Evolutionary conservation across 2,888 invertebrate species (phyloP), one percentile per base, ranked within the genome.

Genomic region (Dorcus parallelipipedus): DNA sequence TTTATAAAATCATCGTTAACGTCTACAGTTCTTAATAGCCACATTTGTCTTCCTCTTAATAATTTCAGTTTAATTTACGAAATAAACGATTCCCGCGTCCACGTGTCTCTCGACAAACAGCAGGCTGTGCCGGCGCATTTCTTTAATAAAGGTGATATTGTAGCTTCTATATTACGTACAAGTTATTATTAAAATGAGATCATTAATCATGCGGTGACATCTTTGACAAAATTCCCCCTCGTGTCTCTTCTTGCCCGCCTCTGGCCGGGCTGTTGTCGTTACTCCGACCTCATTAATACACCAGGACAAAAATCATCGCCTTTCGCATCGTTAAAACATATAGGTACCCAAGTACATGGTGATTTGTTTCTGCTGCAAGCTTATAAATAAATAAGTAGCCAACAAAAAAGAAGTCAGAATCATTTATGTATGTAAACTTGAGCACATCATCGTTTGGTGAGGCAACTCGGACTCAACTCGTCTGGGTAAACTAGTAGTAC

Each of bases 161-260:
- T 73, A 71, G 73, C 73, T 71, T 74, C 75, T 74, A 73, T 73
- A 75, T 74, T 71, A 73, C 71, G 71, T 71, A 71, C 72, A 75
- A 73, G 78, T 78, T 79, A 79, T 79, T 79, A 79, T 79, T 79
- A 78, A 79, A 79, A 79, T 78, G 76, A 77, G 78, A 75, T 72
- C 76, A 79, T 79, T 79, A 79, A 79, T 79, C 79, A 78, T 74
- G 63, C 69, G 71, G 76, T 75, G 78, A 78, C 76, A 76, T 76
- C 71, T 74, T 73, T 72, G 75, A 73, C 73, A 72, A 70, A 69
- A 61, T 59, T 64, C 60, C 64, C 67, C 72, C 71, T 70, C 69
- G 67, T 53, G 47, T 58, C 45, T 60, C 26, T 33, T 33, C 26
- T 7, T 33, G 26, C 26, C 26, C 26, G 26, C 26, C 70, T 68